Evolutionary conservation across 2,797 vertebrate genomes (phyloP), one percentile per base, ranked within the genome.

Genomic region (Lutjanus campechanus): DNA sequence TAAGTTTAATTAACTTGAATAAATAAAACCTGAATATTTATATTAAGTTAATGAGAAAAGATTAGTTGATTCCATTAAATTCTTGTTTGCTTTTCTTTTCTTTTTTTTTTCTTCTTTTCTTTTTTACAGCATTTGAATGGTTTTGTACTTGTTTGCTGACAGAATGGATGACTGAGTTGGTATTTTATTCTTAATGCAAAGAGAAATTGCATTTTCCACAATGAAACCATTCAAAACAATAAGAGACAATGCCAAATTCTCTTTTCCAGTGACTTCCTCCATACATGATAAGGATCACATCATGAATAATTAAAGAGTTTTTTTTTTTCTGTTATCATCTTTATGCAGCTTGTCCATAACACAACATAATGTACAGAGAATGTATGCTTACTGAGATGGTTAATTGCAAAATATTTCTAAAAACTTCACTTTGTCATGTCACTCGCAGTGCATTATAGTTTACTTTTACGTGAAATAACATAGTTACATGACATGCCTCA

Each of bases 291-390:
- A 81, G 51, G 8, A 88, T 85, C 83, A 25, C 70, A 58, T 88
- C 69, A 84, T 89, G 85, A 92, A 92, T 90, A 92, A 91, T 92
- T 84, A 61, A 85, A 73, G 9, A 69, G 22, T 15, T 17, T 56
- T 68, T 78, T 85, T 73, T 56, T 68, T 78, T 85, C 72, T 77
- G 65, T 88, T 86, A 89, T 91, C 79, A 74, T 63, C 76, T 83
- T 75, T 78, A 69, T 79, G 60, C 87, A 89, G 89, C 89, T 88
- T 88, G 81, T 79, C 72, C 43, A 55, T 73, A 69, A 77, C 67
- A 60, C 16, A 47, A n/a, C 22, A 49, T 36, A 74, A 83, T 53
- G 50, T 68, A 89, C 56, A 64, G 22, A 20, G 25, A 75, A 61
- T 5, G 67, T 72, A 62, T 66, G 75, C 64, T 73, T 68, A 82